Base-by-base conservation (phyloP, 2,113 vertebrate genomes). In the Paramisgurnus dabryanus region DNA sequence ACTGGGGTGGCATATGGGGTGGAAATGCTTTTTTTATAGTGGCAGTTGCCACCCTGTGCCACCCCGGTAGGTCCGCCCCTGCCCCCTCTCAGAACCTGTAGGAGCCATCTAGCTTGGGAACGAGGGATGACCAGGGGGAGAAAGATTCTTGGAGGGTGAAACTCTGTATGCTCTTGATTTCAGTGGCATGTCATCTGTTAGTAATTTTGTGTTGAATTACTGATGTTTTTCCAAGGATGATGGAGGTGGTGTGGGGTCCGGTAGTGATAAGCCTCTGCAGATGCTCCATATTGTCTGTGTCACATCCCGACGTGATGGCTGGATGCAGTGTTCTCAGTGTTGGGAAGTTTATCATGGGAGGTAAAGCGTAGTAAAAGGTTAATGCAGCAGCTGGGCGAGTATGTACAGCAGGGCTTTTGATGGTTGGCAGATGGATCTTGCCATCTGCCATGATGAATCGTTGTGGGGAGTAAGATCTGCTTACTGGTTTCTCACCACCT, bases 81-180 rank as follows among this genome's bases (percentile, higher is more conserved):
- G 74, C 79, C 0, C 79, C 58, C 67, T 50, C 18, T 39, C 57
- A 49, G n/a, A 71, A 65, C 27, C 34, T 49, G 47, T 66, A 49
- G 8, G 47, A 49, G 7, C 47, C 47, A 10, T 49, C 7, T 10
- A 10, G 8, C 47, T 49, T 43, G 4, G 64, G 39, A 4, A 66
- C 7, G 1, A 66, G 64, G 3, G 15, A 66, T 66, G 64, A 6
- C 64, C 39, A 27, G 6, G 58, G 3, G 10, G 47, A 49, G 47
- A 49, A 49, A 10, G 47, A 49, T 49, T 49, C 11, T 49, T 49
- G 47, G 11, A 49, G 47, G 47, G 47, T 49, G 47, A 49, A 49
- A 49, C 47, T 22, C 8, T 49, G 3, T 49, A 49, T 1, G 47
- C 47, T 10, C 47, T 49, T 49, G 47, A 49, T 10, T 10, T 49